A percentile compares a stretch with the other conserved stretches of the same genome.
Evolutionary conservation across 2,113 vertebrate species (phyloP).

Genomic region (Percina caprodes): DNA sequence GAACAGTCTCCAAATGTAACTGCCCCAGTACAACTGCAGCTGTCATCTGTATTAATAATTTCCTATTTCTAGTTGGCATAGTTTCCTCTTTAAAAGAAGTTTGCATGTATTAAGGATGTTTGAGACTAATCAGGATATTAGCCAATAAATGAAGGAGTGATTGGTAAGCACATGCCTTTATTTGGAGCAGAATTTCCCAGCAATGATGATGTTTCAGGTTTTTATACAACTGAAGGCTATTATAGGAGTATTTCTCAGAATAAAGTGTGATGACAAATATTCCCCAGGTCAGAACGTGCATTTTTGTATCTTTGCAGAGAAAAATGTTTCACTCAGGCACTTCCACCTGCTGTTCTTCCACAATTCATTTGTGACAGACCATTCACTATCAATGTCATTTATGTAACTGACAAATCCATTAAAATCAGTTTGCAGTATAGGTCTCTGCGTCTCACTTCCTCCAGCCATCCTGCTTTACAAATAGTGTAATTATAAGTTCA

Average conservation of each 20-base stretch:
- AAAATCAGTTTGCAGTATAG: constrained; percentile 63
- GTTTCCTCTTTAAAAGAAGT: neutral
- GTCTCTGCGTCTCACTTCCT: constrained; percentile 29
- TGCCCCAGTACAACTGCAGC: neutral
- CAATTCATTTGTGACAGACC: constrained; percentile 7
- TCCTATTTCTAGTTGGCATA: neutral
- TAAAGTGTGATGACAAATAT: neutral
- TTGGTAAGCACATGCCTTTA: neutral
- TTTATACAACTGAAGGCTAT: neutral
- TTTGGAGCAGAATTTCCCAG: neutral
- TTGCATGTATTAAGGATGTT: neutral
- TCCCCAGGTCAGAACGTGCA: neutral
- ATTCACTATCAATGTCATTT: constrained; percentile 35
- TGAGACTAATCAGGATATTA: neutral
- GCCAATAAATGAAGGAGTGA: constrained; percentile 10
- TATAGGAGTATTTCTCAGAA: neutral
- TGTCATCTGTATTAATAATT: neutral
- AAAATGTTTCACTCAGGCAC: neutral
- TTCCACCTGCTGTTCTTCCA: neutral
- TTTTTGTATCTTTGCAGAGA: neutral
- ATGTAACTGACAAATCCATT: constrained; percentile 62
- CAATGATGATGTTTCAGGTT: neutral
- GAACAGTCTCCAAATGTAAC: neutral
- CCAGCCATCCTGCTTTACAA: constrained; percentile 8
- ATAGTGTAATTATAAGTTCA: constrained; percentile 23